Percentiles rank a stretch among this genome's conserved stretches.
These are phyloP conservation scores for Premnoplex brunnescens DNA, from an alignment of 2,797 vertebrate species.

Conservation along the genomic window DNA sequence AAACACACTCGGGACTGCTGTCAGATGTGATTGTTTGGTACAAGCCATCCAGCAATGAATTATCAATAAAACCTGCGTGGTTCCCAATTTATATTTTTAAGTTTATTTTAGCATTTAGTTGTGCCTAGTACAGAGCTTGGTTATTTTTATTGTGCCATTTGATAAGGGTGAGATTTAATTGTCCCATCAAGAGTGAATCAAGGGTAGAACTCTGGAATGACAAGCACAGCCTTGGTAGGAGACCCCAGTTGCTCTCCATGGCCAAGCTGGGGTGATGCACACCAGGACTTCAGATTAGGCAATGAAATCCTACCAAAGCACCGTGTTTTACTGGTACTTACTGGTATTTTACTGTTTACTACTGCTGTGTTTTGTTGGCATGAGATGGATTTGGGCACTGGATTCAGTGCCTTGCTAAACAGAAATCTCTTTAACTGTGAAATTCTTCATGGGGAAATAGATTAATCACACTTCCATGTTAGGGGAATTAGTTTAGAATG, in stretches of 20 bases:
- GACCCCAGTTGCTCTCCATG: background rate
- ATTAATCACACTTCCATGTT: background rate
- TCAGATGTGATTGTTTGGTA: background rate
- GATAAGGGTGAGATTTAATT: background rate
- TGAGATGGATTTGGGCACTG: background rate
- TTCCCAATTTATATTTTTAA: background rate
- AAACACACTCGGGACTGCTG: background rate
- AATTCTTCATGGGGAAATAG: background rate
- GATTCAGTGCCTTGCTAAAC: background rate
- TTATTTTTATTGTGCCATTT: background rate
- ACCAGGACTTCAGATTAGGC: background rate
- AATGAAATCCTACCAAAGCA: background rate
- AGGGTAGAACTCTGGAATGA: slow-evolving; percentile 20
- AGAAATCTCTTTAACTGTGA: background rate
- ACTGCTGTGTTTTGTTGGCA: background rate
- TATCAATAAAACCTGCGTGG: background rate
- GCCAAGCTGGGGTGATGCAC: background rate
- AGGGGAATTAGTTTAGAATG: background rate
- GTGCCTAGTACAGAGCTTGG: background rate
- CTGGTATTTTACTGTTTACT: background rate
- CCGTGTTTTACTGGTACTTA: no score
- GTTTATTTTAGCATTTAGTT: background rate
- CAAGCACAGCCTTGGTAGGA: background rate
- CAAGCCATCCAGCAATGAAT: background rate
- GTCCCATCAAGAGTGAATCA: background rate